Evolutionary conservation across 2,888 invertebrate genomes (phyloP).

Genomic region (Sesamia inferens): DNA sequence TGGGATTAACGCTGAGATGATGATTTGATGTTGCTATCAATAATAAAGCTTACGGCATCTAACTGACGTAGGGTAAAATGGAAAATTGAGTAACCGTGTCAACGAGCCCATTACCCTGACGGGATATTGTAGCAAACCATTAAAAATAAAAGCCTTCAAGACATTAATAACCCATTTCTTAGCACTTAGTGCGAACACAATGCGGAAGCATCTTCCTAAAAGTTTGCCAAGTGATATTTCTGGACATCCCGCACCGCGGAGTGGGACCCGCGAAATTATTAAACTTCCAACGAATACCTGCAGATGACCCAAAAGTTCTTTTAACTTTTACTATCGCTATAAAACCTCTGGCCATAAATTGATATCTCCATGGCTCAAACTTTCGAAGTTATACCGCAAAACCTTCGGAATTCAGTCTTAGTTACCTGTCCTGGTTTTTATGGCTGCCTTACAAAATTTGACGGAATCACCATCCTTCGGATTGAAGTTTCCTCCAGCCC

Average conservation of each 20-base stretch:
- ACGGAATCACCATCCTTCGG: constrained; percentile 22
- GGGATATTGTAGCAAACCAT: constrained; percentile 16
- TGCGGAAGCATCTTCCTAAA: constrained; percentile 44
- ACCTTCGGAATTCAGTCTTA: constrained; percentile 37
- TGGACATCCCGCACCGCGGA: constrained; percentile 46
- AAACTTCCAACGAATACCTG: constrained; percentile 65
- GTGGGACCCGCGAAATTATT: constrained; percentile 53
- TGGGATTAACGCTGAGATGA: too few relatives aligned
- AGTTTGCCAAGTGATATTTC: constrained; percentile 60
- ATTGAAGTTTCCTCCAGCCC: constrained; percentile 19
- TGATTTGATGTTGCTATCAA: background rate
- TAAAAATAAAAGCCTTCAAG: constrained; percentile 48
- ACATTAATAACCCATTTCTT: constrained; percentile 55
- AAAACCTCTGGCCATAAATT: constrained; percentile 73
- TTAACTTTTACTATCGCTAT: constrained; percentile 72
- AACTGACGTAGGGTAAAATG: constrained; percentile 3
- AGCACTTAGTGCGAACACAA: constrained; percentile 49
- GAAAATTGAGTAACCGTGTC: constrained; percentile 30
- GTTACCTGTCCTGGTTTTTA: constrained; percentile 61
- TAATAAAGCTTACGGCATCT: background rate
- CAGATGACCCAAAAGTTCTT: constrained; percentile 71
- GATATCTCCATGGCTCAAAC: constrained; percentile 67
- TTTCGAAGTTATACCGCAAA: constrained; percentile 57
- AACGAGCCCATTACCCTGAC: constrained; percentile 8
- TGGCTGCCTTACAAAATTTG: constrained; percentile 47